Percentiles rank a stretch among this genome's conserved stretches.
These are phyloP conservation scores for Rhinoraja longicauda DNA, from an alignment of 2,797 vertebrate genomes.

Conservation along the genomic window DNA sequence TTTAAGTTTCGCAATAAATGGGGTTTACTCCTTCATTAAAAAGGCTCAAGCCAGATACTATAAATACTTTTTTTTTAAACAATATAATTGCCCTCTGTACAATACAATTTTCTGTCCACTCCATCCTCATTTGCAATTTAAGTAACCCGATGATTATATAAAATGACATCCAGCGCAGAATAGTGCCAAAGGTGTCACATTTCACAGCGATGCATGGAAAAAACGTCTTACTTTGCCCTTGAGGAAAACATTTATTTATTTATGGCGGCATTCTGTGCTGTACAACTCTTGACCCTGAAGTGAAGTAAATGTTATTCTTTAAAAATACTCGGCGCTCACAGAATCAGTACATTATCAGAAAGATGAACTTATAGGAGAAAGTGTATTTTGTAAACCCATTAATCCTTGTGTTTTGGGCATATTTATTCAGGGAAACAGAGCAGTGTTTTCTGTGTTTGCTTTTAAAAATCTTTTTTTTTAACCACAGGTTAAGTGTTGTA, in stretches of 20 bases:
- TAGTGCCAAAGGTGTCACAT: not conserved
- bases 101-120: constrained; percentile 12
- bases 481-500: too few relatives aligned
- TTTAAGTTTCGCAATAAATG: constrained; percentile 20
- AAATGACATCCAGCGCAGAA: not conserved
- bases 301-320: not conserved
- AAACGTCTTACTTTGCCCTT: not conserved
- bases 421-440: not conserved
- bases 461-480: too few relatives aligned
- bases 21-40: constrained; percentile 19
- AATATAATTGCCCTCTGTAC: not conserved
- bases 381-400: not conserved
- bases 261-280: not conserved
- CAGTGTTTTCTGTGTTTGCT: too few relatives aligned
- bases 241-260: not conserved
- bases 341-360: not conserved
- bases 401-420: not conserved
- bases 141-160: not conserved
- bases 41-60: not conserved
- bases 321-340: not conserved
- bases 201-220: not conserved
- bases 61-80: not conserved
- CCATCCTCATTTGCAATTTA: not conserved
- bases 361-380: not conserved
- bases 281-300: not conserved